phyloP scores from a whole-genome alignment of 1,140 invertebrate species.

The Heliconius nattereri region DNA sequence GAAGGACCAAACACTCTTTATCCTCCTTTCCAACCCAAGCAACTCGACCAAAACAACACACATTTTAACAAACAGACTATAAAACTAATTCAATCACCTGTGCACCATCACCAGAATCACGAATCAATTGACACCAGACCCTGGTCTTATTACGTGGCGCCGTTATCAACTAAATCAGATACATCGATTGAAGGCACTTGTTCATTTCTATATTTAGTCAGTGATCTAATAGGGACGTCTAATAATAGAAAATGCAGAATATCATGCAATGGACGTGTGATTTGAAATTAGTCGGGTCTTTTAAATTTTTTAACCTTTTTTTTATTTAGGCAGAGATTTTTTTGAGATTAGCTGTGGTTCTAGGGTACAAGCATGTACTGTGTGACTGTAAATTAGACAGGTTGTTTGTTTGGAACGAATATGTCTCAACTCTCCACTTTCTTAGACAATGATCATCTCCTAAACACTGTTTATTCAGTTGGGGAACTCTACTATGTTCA shows the following conservation, averaged over 20 bases:
- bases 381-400: too few relatives aligned
- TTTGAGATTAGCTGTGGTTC: neutral
- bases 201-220: constrained; percentile 20
- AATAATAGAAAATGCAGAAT: constrained; percentile 9
- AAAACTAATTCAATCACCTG: constrained; percentile 13
- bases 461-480: too few relatives aligned
- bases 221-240: constrained; percentile 9
- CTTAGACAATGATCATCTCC: too few relatives aligned
- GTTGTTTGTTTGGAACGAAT: too few relatives aligned
- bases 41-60: neutral
- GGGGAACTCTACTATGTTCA: too few relatives aligned
- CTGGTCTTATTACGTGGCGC: neutral
- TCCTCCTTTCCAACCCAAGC: neutral
- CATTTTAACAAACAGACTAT: neutral
- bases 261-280: neutral
- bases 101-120: neutral
- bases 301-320: neutral
- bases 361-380: too few relatives aligned
- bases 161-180: constrained; percentile 20
- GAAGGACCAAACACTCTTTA: neutral
- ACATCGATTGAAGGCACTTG: constrained; percentile 15
- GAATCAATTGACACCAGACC: constrained; percentile 3
- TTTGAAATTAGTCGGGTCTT: neutral
- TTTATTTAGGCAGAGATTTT: too few relatives aligned
- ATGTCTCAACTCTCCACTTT: too few relatives aligned